phyloP scores from a whole-genome alignment of 1,140 invertebrate species.

The Pteromalus puparum region DNA sequence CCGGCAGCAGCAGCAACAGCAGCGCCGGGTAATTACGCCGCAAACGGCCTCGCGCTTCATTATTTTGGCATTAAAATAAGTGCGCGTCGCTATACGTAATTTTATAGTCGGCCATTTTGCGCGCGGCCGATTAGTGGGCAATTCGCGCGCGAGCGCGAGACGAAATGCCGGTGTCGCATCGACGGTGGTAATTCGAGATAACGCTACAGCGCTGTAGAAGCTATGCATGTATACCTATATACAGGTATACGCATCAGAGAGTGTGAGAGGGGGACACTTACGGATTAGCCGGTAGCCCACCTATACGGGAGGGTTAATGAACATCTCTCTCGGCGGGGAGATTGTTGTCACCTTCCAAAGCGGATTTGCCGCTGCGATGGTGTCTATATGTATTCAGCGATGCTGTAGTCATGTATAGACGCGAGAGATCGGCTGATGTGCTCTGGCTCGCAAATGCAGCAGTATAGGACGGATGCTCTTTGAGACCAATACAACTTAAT shows the following conservation, averaged over 20 bases:
- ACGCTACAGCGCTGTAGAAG: constrained; percentile 27
- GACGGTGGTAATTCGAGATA: constrained; percentile 60
- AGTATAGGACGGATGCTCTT: too few species aligned
- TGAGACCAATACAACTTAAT: too few species aligned
- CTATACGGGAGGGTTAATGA: constrained; percentile 49
- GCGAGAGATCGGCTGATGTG: neutral
- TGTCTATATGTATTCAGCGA: neutral
- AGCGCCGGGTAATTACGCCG: constrained; percentile 43
- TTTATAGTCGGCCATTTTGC: constrained; percentile 62
- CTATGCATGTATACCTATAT: neutral
- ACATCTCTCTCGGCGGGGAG: constrained; percentile 18
- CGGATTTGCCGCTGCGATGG: constrained; percentile 43
- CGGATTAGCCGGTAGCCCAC: constrained; percentile 30
- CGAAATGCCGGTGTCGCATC: constrained; percentile 15
- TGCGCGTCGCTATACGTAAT: constrained; percentile 62
- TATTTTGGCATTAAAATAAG: constrained; percentile 63
- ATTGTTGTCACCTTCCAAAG: constrained; percentile 45
- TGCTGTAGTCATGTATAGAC: neutral
- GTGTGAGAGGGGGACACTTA: constrained; percentile 9
- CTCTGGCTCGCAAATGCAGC: neutral
- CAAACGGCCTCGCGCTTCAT: constrained; percentile 58
- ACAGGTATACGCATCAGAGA: neutral
- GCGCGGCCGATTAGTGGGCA: constrained; percentile 58
- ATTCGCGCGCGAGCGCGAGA: neutral
- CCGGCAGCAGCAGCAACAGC: constrained; percentile 40